Base-by-base conservation (phyloP, 2,113 vertebrate genomes). In the Piprites chloris region DNA sequence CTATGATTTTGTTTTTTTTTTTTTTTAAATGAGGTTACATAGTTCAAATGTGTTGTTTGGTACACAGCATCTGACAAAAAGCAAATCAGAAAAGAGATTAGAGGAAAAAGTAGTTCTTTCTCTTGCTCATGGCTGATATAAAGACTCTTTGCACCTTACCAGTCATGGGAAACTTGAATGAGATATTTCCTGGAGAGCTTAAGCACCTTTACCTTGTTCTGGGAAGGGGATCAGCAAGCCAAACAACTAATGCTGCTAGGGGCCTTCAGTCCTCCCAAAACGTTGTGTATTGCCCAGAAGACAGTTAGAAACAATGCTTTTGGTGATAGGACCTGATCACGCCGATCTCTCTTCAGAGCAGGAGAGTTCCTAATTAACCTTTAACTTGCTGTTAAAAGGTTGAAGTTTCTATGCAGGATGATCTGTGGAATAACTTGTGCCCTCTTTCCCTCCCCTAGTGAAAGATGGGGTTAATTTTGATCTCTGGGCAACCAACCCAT, bases 111-210 rank as follows among this genome's bases (percentile, higher is more conserved):
- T 47, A 47, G 15, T 56, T 47, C 18, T 93, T 77, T 39, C 20
- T 86, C 23, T 85, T 62, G 19, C 11, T 63, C 3, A 1, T 53
- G 39, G 59, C 44, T 91, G 23, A 27, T 86, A 5, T 42, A 77
- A 82, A 82, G 56, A 30, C 39, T 77, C 14, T 12, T 9, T 39
- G 44, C 8, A 9, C 16, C 33, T 55, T 67, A 22, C 14, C 15
- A 88, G 32, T 56, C 12, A 28, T 9, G 14, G 77, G 50, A 41
- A 69, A 49, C 35, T 14, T 55, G 12, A 75, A 39, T 35, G 46
- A 50, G 14, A 41, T 1, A 23, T 0, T 1, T 84, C 16, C 33
- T n/a, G 0, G 8, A n/a, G 59, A 53, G 23, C 47, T 77, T 23
- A 24, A 46, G 28, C 32, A 74, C 7, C 11, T 90, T 69, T 19